Evolutionary conservation across 2,888 invertebrate species (phyloP).

Genomic region (Scrobipalpa atriplicella): DNA sequence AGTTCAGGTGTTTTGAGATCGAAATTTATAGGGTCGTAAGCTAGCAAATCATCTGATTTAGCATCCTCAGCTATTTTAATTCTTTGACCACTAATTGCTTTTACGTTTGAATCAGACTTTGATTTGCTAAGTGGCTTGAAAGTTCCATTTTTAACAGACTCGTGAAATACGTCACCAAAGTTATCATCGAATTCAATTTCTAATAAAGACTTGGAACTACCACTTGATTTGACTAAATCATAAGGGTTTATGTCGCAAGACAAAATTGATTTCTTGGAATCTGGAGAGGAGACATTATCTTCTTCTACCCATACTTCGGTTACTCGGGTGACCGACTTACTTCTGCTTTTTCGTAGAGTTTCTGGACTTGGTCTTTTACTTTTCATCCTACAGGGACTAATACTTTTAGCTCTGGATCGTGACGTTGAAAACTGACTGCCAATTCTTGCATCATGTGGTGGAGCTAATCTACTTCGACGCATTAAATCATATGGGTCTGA

Average conservation of each 20-base stretch:
- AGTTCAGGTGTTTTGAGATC: slow-evolving; percentile 74
- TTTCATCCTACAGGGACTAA: slow-evolving; percentile 82
- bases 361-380: slow-evolving; percentile 77
- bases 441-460: slow-evolving; percentile 83
- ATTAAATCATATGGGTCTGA: slow-evolving; percentile 92
- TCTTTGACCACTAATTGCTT: slow-evolving; percentile 87
- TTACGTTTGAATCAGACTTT: slow-evolving; percentile 78
- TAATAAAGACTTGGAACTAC: slow-evolving; percentile 72
- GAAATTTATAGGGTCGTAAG: slow-evolving; percentile 76
- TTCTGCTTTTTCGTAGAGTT: slow-evolving; percentile 66
- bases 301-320: slow-evolving; percentile 77
- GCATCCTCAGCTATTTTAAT: slow-evolving; percentile 84
- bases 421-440: slow-evolving; percentile 79
- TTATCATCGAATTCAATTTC: slow-evolving; percentile 81
- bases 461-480: slow-evolving; percentile 88
- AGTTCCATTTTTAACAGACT: slow-evolving; percentile 63
- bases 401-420: slow-evolving; percentile 80
- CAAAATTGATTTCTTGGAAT: slow-evolving; percentile 87
- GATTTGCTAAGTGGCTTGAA: slow-evolving; percentile 57
- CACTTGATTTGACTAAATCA: slow-evolving; percentile 86
- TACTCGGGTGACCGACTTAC: slow-evolving; percentile 76
- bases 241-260: slow-evolving; percentile 94
- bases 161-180: slow-evolving; percentile 69
- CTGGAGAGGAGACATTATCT: slow-evolving; percentile 51
- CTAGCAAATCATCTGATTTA: slow-evolving; percentile 60